Evolutionary conservation across 1,140 invertebrate genomes (phyloP).

Genomic region (Heliconius hermathena): DNA sequence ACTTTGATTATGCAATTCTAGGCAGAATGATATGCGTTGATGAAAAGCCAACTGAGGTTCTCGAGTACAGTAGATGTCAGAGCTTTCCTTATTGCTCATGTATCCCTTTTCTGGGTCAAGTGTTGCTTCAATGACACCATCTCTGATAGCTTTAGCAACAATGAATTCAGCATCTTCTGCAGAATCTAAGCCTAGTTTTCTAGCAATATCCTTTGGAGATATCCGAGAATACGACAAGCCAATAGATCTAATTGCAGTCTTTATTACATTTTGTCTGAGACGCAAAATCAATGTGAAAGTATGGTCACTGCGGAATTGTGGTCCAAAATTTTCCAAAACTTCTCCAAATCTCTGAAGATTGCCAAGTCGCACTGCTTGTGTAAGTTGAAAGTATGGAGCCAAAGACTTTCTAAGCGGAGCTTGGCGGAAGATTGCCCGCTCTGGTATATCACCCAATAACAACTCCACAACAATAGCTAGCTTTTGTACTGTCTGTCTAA

Average conservation of each 20-base stretch:
- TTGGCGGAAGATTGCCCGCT: constrained; percentile 94
- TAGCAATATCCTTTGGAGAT: constrained; percentile 96
- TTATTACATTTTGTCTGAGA: constrained; percentile 99
- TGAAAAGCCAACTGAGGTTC: constrained; percentile 99
- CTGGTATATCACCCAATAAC: constrained; percentile 98
- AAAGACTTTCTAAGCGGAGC: constrained; percentile 92
- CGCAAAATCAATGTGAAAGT: constrained; percentile 97
- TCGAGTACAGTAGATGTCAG: constrained; percentile 97
- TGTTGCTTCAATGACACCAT: constrained; percentile 99
- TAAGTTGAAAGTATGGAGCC: constrained; percentile 97
- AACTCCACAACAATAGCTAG: constrained; percentile 97
- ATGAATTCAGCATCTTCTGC: constrained; percentile 99
- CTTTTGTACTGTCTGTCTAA: constrained; percentile 98
- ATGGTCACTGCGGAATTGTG: constrained; percentile 93
- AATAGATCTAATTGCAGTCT: constrained; percentile 98
- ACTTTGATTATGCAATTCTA: constrained; percentile 98
- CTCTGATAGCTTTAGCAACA: constrained; percentile 99
- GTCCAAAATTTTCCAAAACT: constrained; percentile 94
- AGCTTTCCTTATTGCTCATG: constrained; percentile 98
- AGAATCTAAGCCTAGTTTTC: constrained; percentile 95
- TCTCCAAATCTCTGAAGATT: constrained; percentile 97
- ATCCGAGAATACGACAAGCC: constrained; percentile 98
- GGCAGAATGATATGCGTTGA: constrained; percentile 98
- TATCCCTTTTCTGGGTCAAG: constrained; percentile 97
- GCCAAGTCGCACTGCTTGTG: constrained; percentile 97